Evolutionary conservation across 2,888 invertebrate species (phyloP).

Genomic region (Synergus laeviventris): DNA sequence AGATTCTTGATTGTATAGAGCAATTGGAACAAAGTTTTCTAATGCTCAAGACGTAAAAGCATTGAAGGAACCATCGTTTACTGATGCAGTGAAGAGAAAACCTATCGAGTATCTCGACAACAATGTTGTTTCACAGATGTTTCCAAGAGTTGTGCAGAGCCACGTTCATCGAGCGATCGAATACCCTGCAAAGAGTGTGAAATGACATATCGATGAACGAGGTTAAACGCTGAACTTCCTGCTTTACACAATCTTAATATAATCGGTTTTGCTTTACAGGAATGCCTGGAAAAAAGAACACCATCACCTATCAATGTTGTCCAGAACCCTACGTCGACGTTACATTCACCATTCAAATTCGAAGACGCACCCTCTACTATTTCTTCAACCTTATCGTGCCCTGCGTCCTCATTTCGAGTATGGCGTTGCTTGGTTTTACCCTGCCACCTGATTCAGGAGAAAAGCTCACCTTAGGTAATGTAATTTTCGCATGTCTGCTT

Average conservation of each 20-base stretch:
- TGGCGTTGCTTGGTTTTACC: slow-evolving; percentile 98
- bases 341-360: slow-evolving; percentile 97
- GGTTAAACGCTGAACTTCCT: neutral
- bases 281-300: slow-evolving; percentile 94
- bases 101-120: slow-evolving; percentile 19
- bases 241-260: slow-evolving; percentile 16
- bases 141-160: neutral
- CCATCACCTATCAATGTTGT: slow-evolving; percentile 94
- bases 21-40: slow-evolving; percentile 10
- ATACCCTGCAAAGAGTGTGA: slow-evolving; percentile 12
- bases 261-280: slow-evolving; percentile 78
- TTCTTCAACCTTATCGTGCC: slow-evolving; percentile 99
- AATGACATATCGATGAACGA: slow-evolving; percentile 9
- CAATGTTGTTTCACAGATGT: slow-evolving; percentile 25
- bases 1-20: slow-evolving; percentile 12
- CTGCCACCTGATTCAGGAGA: slow-evolving; percentile 98
- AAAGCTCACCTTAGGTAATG: slow-evolving; percentile 93
- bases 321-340: slow-evolving; percentile 96
- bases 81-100: slow-evolving; percentile 27
- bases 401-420: slow-evolving; percentile 98
- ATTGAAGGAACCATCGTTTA: slow-evolving; percentile 33
- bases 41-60: slow-evolving; percentile 27
- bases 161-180: slow-evolving; percentile 27
- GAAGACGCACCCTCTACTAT: slow-evolving; percentile 97
- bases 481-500: slow-evolving; percentile 65